Conservation (phyloP, 2,113 vertebrate genomes). For the Silurus glanis region DNA sequence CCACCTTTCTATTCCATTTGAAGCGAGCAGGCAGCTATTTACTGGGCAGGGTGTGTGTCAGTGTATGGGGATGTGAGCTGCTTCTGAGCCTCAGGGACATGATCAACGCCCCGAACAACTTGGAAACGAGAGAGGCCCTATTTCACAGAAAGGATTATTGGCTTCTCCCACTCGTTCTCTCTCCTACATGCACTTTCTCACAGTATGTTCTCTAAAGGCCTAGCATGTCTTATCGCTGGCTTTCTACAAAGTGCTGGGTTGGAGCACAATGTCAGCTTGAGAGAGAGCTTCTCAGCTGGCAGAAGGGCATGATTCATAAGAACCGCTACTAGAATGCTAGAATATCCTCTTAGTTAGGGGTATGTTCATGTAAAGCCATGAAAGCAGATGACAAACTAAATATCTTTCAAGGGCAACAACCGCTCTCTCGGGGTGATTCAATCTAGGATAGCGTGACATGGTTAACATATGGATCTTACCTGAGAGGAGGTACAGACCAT, state of each 20-base stretch:
- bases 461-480: conserved; percentile 38
- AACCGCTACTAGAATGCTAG: background rate
- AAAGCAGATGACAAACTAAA: background rate
- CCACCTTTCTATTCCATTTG: conserved; percentile 67
- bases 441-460: conserved; percentile 20
- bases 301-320: background rate
- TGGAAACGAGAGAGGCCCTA: conserved; percentile 48
- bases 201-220: conserved; percentile 40
- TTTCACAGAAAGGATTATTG: conserved; percentile 54
- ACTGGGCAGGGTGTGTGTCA: conserved; percentile 57
- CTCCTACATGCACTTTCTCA: conserved; percentile 26
- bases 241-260: conserved; percentile 44
- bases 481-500: conserved; percentile 38
- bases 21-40: conserved; percentile 64
- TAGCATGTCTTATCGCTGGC: conserved; percentile 42
- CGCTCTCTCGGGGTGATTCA: conserved; percentile 2
- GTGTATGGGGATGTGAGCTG: conserved; percentile 46
- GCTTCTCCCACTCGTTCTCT: conserved; percentile 43
- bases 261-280: conserved; percentile 48
- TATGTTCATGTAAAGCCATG: background rate
- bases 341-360: background rate
- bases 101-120: conserved; percentile 54
- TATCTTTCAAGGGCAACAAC: conserved; percentile 5
- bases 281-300: conserved; percentile 26
- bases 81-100: conserved; percentile 44